phyloP scores from a whole-genome alignment of 2,113 vertebrate species.

The Tonatia bakeri region DNA sequence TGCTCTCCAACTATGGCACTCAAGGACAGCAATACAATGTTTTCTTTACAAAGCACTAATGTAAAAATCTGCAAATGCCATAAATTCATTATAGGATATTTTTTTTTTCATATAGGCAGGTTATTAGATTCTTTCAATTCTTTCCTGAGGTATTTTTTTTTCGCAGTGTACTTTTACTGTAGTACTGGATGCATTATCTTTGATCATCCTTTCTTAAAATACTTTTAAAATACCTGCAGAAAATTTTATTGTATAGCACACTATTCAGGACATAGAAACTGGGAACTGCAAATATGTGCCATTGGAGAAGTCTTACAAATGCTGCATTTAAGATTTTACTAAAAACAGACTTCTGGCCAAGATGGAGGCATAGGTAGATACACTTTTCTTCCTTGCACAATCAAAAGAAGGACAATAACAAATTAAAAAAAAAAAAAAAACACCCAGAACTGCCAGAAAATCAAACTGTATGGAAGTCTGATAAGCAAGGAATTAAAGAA shows the following conservation, averaged over 20 bases:
- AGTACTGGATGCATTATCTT: slow-evolving; percentile 74
- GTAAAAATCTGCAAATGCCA: slow-evolving; percentile 81
- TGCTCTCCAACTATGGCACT: slow-evolving; percentile 80
- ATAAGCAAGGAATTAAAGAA: too few relatives aligned
- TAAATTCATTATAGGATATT: slow-evolving; percentile 79
- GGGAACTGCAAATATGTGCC: slow-evolving; percentile 76
- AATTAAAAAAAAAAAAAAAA: too few relatives aligned
- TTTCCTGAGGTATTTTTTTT: slow-evolving; percentile 80
- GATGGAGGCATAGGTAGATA: too few relatives aligned
- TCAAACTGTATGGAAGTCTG: too few relatives aligned
- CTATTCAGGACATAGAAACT: slow-evolving; percentile 77
- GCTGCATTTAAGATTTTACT: slow-evolving; percentile 73
- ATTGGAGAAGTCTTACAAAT: slow-evolving; percentile 79
- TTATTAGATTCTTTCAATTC: slow-evolving; percentile 73
- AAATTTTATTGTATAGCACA: slow-evolving; percentile 77
- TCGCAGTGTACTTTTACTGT: slow-evolving; percentile 74
- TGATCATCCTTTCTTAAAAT: slow-evolving; percentile 73
- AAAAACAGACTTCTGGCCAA: slow-evolving; percentile 31
- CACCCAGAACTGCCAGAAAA: too few relatives aligned
- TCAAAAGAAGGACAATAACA: too few relatives aligned
- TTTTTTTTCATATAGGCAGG: slow-evolving; percentile 75
- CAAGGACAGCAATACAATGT: slow-evolving; percentile 81
- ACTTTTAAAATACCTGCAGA: slow-evolving; percentile 79
- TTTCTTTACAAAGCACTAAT: slow-evolving; percentile 82
- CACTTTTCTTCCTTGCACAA: too few relatives aligned